Conservation (phyloP, 1,140 invertebrate genomes). For the Kradibia gibbosae region DNA sequence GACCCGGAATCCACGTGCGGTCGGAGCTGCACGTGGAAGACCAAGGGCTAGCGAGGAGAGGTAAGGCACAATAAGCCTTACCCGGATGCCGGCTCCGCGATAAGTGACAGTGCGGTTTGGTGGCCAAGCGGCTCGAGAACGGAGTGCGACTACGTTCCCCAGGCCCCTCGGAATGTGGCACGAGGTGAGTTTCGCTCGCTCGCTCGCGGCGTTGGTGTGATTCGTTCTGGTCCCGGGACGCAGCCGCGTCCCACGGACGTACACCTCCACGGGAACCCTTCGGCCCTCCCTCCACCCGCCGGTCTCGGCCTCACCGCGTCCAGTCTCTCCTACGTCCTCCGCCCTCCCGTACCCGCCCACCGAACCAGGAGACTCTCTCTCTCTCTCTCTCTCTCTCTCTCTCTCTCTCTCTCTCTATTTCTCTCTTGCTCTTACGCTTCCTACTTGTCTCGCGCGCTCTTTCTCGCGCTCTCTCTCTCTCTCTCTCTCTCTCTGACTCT, state of each 20-base stretch:
- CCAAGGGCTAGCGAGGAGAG: background rate
- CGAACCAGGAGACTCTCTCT: no score
- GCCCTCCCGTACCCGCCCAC: no score
- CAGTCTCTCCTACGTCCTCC: no score
- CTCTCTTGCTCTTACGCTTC: no score
- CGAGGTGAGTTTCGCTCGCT: slow-evolving; percentile 62
- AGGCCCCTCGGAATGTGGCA: slow-evolving; percentile 65
- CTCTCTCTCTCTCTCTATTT: no score
- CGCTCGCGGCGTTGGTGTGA: background rate
- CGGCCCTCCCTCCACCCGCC: background rate
- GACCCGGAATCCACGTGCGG: no score
- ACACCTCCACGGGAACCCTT: slow-evolving; percentile 6
- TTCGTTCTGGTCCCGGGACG: background rate
- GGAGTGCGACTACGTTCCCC: slow-evolving; percentile 29
- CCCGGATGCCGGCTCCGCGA: background rate
- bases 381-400: no score
- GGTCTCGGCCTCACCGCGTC: no score
- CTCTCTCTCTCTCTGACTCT: background rate
- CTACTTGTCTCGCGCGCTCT: slow-evolving; percentile 19
- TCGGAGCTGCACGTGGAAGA: no score
- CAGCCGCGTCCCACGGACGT: slow-evolving; percentile 28
- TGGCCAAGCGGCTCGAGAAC: background rate
- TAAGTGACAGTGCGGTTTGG: slow-evolving; percentile 17
- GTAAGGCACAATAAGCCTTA: background rate
- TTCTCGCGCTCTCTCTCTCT: background rate